These are phyloP conservation scores for Enteromius unitaeniatus DNA, from an alignment of 2,797 vertebrate genomes.

Conservation along the genomic window DNA sequence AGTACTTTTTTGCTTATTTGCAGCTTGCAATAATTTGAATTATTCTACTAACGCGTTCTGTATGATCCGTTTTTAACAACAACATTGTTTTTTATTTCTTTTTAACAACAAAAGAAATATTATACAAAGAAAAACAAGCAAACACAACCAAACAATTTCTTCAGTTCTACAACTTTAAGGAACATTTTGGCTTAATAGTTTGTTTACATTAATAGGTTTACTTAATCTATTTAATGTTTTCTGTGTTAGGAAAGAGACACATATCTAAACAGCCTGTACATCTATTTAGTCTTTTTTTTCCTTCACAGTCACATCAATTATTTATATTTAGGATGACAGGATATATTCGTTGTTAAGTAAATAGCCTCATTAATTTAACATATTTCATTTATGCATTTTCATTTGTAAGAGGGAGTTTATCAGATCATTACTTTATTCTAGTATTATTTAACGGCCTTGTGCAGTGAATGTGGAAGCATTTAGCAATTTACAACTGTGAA, in stretches of 20 bases:
- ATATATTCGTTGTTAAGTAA: slow-evolving; percentile 23
- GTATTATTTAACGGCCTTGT: not conserved
- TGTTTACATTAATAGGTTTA: not conserved
- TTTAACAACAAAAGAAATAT: not conserved
- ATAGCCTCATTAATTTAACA: slow-evolving; percentile 39
- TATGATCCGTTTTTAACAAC: not conserved
- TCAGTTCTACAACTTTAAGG: not conserved
- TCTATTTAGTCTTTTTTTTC: not conserved
- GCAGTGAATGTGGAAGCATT: not conserved
- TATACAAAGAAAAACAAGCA: not conserved
- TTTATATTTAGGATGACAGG: slow-evolving; percentile 26
- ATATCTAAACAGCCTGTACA: not conserved
- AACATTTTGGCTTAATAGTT: not conserved
- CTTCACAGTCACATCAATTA: slow-evolving; percentile 31
- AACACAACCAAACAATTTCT: not conserved
- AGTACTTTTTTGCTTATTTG: not conserved
- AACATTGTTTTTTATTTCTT: not conserved
- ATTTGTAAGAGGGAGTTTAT: slow-evolving; percentile 8
- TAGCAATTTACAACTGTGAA: not conserved
- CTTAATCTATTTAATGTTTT: slow-evolving; percentile 14
- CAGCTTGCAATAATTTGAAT: not conserved
- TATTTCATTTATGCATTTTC: slow-evolving; percentile 18
- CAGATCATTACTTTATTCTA: slow-evolving; percentile 2
- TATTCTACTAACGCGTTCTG: not conserved
- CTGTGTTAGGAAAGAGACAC: not conserved